Evolutionary conservation across 2,888 invertebrate species (phyloP).

Genomic region (Galeruca laticollis): DNA sequence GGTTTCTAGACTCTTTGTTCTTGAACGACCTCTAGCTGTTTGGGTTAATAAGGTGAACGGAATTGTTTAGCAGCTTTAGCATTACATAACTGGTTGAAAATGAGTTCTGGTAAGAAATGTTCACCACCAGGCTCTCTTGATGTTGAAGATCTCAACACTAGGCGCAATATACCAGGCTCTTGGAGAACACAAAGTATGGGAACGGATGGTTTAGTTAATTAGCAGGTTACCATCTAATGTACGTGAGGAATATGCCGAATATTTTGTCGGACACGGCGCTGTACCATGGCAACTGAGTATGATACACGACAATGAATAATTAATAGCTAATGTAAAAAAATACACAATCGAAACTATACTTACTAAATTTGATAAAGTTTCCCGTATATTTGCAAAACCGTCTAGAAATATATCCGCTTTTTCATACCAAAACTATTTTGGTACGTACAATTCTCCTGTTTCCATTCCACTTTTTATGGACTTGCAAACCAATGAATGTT

Average conservation of each 20-base stretch:
- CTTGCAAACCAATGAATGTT: constrained; percentile 58
- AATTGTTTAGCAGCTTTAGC: constrained; percentile 35
- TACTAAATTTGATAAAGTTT: constrained; percentile 47
- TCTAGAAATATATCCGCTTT: no score
- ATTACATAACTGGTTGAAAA: constrained; percentile 44
- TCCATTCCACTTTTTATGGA: constrained; percentile 40
- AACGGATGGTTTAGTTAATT: constrained; percentile 42
- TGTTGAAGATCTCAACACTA: constrained; percentile 41
- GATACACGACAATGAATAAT: constrained; percentile 40
- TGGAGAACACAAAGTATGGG: constrained; percentile 44
- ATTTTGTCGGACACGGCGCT: no score
- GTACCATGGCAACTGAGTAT: constrained; percentile 48
- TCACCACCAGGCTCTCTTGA: no score
- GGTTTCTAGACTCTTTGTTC: constrained; percentile 34
- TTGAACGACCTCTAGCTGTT: constrained; percentile 24
- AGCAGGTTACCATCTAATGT: constrained; percentile 32
- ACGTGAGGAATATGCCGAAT: no score
- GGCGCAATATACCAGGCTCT: constrained; percentile 42
- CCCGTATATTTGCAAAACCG: constrained; percentile 41
- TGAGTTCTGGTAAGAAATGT: no score
- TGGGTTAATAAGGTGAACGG: constrained; percentile 35
- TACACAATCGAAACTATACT: constrained; percentile 41
- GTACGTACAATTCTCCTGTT: constrained; percentile 44
- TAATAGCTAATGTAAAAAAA: constrained; percentile 35
- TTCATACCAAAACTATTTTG: constrained; percentile 48